These are phyloP conservation scores for Zhuqinia jingwanae DNA, from an alignment of 2,888 invertebrate genomes.

Conservation along the genomic window DNA sequence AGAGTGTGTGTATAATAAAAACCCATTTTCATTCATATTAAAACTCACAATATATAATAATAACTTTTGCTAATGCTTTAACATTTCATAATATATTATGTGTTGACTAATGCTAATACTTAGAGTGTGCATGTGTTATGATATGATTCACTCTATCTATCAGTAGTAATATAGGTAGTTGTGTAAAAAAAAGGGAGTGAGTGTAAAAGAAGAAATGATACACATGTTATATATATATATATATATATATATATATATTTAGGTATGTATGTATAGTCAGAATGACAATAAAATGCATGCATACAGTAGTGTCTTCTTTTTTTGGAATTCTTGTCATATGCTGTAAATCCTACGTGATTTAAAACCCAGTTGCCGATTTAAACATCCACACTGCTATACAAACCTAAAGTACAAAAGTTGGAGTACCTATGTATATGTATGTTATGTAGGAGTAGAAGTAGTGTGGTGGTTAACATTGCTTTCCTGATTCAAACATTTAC, in stretches of 20 bases:
- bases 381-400: neutral
- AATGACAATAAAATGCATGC: constrained; percentile 34
- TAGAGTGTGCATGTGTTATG: neutral
- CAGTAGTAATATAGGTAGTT: neutral
- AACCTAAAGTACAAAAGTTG: neutral
- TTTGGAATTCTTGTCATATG: constrained; percentile 45
- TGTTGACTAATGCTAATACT: neutral
- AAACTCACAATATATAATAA: constrained; percentile 2
- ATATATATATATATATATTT: too few relatives aligned
- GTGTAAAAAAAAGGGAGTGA: too few relatives aligned
- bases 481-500: constrained; percentile 58
- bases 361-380: constrained; percentile 58
- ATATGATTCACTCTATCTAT: too few relatives aligned
- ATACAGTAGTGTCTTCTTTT: too few relatives aligned
- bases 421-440: neutral
- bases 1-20: constrained; percentile 10
- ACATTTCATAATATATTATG: too few relatives aligned
- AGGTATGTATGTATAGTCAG: neutral
- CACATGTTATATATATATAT: neutral
- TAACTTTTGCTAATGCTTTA: neutral
- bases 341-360: constrained; percentile 63
- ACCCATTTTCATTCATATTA: constrained; percentile 17
- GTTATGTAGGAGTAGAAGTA: neutral
- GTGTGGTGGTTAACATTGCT: constrained; percentile 9
- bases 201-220: neutral